phyloP scores from a whole-genome alignment of 2,888 invertebrate species.

The Drosophila pegasa region DNA sequence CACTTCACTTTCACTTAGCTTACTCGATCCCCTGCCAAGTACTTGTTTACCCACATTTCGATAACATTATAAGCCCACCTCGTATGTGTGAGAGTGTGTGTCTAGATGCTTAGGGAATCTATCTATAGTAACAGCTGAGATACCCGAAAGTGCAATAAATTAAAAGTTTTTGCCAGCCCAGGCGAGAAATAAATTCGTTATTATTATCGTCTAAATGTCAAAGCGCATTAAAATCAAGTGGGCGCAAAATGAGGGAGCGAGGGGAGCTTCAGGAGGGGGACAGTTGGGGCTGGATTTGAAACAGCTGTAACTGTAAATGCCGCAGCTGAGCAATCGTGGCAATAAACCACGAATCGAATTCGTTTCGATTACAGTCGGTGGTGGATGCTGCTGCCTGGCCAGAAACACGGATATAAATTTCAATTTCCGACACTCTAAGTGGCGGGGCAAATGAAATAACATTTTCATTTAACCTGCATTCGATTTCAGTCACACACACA shows the following conservation, averaged over 20 bases:
- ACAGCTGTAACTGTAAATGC: conserved; percentile 60
- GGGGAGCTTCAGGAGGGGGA: neutral
- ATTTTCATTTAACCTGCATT: conserved; percentile 81
- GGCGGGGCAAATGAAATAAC: conserved; percentile 80
- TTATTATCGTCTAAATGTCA: conserved; percentile 78
- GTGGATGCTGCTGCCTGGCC: conserved; percentile 49
- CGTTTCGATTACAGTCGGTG: conserved; percentile 48
- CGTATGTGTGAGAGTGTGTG: conserved; percentile 20
- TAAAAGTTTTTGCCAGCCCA: conserved; percentile 59
- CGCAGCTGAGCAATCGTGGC: conserved; percentile 76
- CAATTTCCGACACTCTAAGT: conserved; percentile 82
- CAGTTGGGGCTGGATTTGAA: conserved; percentile 20
- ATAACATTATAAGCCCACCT: conserved; percentile 10
- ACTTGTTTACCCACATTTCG: neutral
- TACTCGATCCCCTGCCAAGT: neutral
- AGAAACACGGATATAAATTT: conserved; percentile 82
- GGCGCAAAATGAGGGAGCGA: conserved; percentile 13
- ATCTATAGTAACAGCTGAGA: conserved; percentile 63
- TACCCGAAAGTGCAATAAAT: conserved; percentile 65
- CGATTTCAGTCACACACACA: conserved; percentile 63
- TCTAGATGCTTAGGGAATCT: conserved; percentile 44
- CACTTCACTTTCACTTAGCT: too few relatives aligned
- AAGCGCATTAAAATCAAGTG: conserved; percentile 69
- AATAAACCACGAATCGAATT: conserved; percentile 77
- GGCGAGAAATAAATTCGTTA: conserved; percentile 70